These are phyloP conservation scores for Halcyon smyrnensis DNA, from an alignment of 2,797 vertebrate species.

Conservation along the genomic window DNA sequence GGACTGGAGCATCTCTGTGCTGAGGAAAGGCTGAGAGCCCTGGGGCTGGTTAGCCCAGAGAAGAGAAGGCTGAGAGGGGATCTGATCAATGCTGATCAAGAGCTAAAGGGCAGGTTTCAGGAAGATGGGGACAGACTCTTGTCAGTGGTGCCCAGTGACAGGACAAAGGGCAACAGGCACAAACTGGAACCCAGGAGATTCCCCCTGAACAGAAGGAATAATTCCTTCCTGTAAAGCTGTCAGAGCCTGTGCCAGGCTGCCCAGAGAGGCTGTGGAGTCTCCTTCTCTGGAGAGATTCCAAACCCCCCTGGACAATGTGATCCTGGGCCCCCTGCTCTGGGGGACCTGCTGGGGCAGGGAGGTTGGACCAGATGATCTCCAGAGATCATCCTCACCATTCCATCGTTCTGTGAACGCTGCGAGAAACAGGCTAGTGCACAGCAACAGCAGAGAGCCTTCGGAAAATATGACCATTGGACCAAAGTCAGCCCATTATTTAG, in stretches of 20 bases:
- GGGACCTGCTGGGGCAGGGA: background rate
- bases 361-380: background rate
- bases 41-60: background rate
- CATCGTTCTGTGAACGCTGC: accelerated
- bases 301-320: background rate
- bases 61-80: background rate
- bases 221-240: background rate
- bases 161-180: background rate
- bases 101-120: background rate
- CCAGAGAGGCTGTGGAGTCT: background rate
- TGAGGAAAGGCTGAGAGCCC: background rate
- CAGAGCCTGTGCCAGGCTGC: background rate
- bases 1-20: background rate
- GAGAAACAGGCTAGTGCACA: background rate
- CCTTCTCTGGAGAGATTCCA: background rate
- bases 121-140: background rate
- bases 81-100: background rate
- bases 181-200: background rate
- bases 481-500: background rate
- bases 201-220: background rate
- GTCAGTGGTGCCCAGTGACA: background rate
- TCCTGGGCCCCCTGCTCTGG: background rate
- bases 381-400: background rate
- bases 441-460: background rate
- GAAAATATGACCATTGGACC: background rate